Evolutionary conservation across 2,888 invertebrate species (phyloP), one percentile per base, ranked within the genome.

Genomic region (Caenorhabditis becei): DNA sequence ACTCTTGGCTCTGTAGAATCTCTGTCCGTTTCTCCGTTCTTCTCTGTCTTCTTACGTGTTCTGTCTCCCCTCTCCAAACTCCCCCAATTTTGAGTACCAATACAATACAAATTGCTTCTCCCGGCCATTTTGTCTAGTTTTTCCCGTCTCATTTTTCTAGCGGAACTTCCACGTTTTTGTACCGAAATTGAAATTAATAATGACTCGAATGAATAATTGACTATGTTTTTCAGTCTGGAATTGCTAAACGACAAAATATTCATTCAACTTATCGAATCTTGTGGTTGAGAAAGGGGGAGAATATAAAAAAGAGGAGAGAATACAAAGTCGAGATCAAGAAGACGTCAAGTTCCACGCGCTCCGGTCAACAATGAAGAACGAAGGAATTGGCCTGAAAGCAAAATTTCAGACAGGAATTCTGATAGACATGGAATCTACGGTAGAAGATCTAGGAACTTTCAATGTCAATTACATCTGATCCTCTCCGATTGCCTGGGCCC

Each of bases 281-380:
- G 32, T 32, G 32, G 32, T 32, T 32, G 53, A 26, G 28, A 20
- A 20, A 8, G 20, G 47, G 24, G 54, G n/a, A 20, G 37, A 26
- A 37, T 10, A 41, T 41, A 5, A 41, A 41, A 16, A 11, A 14
- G 41, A 16, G 41, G 16, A 41, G 41, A 16, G 41, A 41, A 11
- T 14, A 16, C 8, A 10, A 10, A 41, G 41, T 14, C 5, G 41
- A 41, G 41, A 41, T 11, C 41, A 10, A 14, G 32, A n/a, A 10
- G n/a, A 20, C 7, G 32, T 28, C 23, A 32, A 18, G 16, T 37
- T 66, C 75, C 75, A 75, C 18, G 54, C 61, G 7, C 32, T 61
- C 16, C 61, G 51, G n/a, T 75, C 75, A 4, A 75, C 75, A 16
- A 75, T 53, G 54, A 53, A 75, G 24, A 75, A 75, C 26, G 67